Base-by-base conservation (phyloP, 2,113 vertebrate species). In the Emydocephalus ijimae region DNA sequence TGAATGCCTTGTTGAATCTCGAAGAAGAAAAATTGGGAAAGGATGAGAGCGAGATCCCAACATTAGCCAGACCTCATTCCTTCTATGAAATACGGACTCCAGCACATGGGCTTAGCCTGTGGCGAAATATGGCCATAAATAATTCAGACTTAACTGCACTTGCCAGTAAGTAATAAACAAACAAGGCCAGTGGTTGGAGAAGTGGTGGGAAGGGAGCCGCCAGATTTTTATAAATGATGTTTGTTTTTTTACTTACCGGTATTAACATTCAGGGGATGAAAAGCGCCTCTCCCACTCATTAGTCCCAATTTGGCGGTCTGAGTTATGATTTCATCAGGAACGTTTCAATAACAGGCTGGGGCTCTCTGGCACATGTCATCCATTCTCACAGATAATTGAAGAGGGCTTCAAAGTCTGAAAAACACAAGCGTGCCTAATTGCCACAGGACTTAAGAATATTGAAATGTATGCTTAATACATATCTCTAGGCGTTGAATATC, bases 81-180 rank as follows among this genome's bases (percentile, higher is more conserved):
- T 56, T 24, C 0, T 81, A 18, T 50, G 43, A 55, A 88, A 81
- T 34, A 85, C n/a, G 56, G 86, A 88, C 34, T 90, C 52, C 89
- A 48, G 8, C 48, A 74, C 52, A 2, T 85, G 89, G 81, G 81
- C 93, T 74, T 93, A 92, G 94, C 92, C 74, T 24, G 48, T 6
- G 24, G 45, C 91, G 88, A 93, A 94, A 93, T 52, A 43, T 64
- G 94, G 92, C 57, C n/a, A 86, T 5, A 74, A 50, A 91, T 21
- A 92, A 94, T 94, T 93, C 95, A 94, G 92, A 93, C 93, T 43
- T 92, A 95, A 91, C 12, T 45, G 3, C 12, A 21, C 1, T 92
- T 94, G 91, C 45, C 48, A 57, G 52, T 54, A 92, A 92, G 39
- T 54, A 92, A 92, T 89, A 92, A 92, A 85, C 91, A 92, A 92